Base-by-base conservation (phyloP, 2,113 vertebrate genomes). In the Zonotrichia leucophrys region DNA sequence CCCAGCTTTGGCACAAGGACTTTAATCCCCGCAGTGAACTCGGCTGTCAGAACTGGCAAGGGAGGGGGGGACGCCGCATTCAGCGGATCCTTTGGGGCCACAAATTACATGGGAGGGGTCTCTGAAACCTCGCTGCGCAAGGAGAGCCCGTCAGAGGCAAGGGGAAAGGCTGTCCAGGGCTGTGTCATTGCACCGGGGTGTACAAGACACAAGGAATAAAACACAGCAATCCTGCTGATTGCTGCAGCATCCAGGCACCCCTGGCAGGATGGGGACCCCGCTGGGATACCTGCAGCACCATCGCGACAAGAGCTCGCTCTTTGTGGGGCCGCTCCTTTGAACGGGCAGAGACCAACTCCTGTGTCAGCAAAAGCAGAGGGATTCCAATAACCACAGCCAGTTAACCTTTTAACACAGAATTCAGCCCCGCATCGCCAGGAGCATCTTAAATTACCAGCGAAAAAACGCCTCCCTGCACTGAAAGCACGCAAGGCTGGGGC, bases 321-420 rank as follows among this genome's bases (percentile, higher is more conserved):
- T 46, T 42, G 55, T 2, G 11, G 59, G 52, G 89, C 68, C 0
- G 20, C 87, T 70, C 21, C 42, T 82, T 21, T 41, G 92, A 70
- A 35, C 1, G 37, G 81, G 41, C 66, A 87, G 83, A 28, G 52
- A 55, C 62, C 70, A 42, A 20, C 63, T 85, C 87, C 81, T 76
- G 72, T 53, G 59, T 85, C 93, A 96, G 84, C 91, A 94, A 72
- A 96, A 88, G 39, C 90, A n/a, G 62, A 73, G 87, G 70, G 91
- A 94, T 68, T 87, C 81, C 74, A 92, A 84, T 68, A 55, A 50
- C 81, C 82, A 41, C 69, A 72, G 83, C 87, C 87, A 66, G 84
- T 87, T 91, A 95, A 93, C 82, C 66, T 93, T 33, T 68, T 14
- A 47, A 60, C 63, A 39, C 35, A 1, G n/a, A 44, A 9, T 50